Evolutionary conservation across 2,888 invertebrate species (phyloP).

Genomic region (Germaria angustata): DNA sequence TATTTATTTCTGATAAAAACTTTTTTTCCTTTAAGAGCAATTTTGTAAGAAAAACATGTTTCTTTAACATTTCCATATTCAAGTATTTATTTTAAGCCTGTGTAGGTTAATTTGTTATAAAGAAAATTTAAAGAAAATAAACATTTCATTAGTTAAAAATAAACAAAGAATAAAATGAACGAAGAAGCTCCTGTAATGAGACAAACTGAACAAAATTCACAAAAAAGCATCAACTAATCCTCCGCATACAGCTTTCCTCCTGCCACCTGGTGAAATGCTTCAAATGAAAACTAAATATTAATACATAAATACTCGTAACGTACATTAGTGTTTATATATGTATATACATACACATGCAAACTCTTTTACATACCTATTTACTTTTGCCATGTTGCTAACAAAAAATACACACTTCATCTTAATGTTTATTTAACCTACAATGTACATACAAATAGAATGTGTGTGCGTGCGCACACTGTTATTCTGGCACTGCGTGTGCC

Average conservation of each 20-base stretch:
- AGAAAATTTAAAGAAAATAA: conserved; percentile 39
- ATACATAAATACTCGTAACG: background rate
- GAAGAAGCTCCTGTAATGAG: too few relatives aligned
- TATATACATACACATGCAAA: background rate
- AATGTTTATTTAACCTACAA: conserved; percentile 51
- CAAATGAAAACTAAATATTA: conserved; percentile 39
- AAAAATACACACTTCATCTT: conserved; percentile 34
- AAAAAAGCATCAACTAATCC: background rate
- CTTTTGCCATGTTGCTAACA: conserved; percentile 5
- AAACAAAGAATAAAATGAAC: background rate
- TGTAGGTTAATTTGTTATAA: conserved; percentile 30
- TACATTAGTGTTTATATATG: too few relatives aligned
- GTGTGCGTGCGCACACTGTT: background rate
- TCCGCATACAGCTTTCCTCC: background rate
- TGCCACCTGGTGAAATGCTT: background rate
- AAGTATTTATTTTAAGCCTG: background rate
- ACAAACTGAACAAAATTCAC: background rate
- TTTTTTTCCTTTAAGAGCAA: background rate
- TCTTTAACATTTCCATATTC: background rate
- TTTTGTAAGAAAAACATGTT: background rate
- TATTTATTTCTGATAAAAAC: background rate
- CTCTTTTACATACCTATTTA: background rate
- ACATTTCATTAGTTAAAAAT: conserved; percentile 34
- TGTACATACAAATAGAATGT: background rate
- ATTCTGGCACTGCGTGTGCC: background rate